Percentiles rank a stretch among this genome's conserved stretches.
phyloP scores from a whole-genome alignment of 53 echinoderm and acorn worm genomes.

The Holothuria scabra region DNA sequence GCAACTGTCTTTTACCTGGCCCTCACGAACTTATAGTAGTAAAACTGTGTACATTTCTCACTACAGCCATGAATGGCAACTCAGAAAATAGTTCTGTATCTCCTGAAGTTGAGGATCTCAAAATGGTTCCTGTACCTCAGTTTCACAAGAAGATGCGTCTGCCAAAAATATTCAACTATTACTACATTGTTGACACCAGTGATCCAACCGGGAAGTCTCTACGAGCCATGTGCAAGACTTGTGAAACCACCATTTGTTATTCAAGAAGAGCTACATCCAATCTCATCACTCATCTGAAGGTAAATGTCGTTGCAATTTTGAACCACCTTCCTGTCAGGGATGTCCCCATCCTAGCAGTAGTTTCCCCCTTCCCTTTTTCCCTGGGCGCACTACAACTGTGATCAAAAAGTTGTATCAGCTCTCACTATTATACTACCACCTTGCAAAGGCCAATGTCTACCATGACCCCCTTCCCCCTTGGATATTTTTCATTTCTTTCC shows the following conservation, averaged over 20 bases:
- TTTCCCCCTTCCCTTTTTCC: no score
- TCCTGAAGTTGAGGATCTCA: conserved; percentile 8
- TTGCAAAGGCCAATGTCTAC: no score
- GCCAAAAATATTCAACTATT: conserved; percentile 46
- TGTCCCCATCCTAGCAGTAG: no score
- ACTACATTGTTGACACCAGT: conserved; percentile 34
- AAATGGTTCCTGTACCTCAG: conserved; percentile 10
- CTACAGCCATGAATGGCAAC: conserved; percentile 7
- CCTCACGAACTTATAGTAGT: no score
- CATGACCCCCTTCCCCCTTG: no score
- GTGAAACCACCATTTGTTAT: conserved; percentile 43
- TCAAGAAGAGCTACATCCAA: conserved; percentile 53
- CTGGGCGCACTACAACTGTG: no score
- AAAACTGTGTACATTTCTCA: background rate
- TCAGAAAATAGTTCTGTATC: background rate
- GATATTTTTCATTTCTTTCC: no score
- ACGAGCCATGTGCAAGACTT: conserved; percentile 51
- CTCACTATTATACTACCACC: no score
- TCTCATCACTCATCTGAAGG: conserved; percentile 56
- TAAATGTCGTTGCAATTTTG: background rate
- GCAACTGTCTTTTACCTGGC: no score
- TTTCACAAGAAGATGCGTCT: conserved; percentile 44
- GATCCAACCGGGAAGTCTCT: conserved; percentile 38
- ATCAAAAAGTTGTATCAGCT: no score
- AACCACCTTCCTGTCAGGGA: no score